Percentiles rank a stretch among this genome's conserved stretches.
Evolutionary conservation across 1,140 invertebrate genomes (phyloP).

Genomic region (Bombus balteatus): DNA sequence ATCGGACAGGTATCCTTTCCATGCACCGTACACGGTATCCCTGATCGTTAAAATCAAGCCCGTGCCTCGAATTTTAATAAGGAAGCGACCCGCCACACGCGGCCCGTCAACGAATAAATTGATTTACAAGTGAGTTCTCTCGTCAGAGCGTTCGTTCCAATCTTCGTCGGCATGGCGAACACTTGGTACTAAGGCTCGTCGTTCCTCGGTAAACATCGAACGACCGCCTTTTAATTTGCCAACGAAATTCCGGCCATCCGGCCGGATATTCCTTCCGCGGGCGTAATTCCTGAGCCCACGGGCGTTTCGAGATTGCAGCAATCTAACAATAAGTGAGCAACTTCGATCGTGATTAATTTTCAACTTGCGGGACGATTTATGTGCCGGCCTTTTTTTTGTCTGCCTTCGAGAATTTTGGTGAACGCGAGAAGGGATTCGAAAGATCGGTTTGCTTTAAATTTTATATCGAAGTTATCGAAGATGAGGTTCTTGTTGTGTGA

Average conservation of each 20-base stretch:
- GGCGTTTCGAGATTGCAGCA: conserved; percentile 5
- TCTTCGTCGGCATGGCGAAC: neutral
- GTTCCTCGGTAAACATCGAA: conserved; percentile 9
- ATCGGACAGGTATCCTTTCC: neutral
- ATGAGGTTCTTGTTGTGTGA: neutral
- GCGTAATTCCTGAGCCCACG: conserved; percentile 19
- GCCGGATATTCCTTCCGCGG: conserved; percentile 11
- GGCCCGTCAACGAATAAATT: conserved; percentile 44
- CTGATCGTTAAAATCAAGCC: conserved; percentile 41
- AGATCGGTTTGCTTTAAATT: neutral
- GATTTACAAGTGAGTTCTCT: conserved; percentile 42
- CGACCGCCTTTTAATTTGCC: conserved; percentile 21
- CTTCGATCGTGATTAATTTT: conserved; percentile 17
- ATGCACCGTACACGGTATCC: neutral
- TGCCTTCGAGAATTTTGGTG: neutral
- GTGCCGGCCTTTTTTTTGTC: neutral
- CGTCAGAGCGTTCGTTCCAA: conserved; percentile 16
- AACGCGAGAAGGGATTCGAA: neutral
- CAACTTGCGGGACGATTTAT: neutral
- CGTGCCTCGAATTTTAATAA: conserved; percentile 52
- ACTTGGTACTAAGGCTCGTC: neutral
- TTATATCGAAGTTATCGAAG: neutral
- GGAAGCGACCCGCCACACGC: neutral
- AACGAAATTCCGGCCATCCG: neutral
- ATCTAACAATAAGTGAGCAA: neutral